Evolutionary conservation across 2,113 vertebrate genomes (phyloP).

Genomic region (Rhipidura dahli): DNA sequence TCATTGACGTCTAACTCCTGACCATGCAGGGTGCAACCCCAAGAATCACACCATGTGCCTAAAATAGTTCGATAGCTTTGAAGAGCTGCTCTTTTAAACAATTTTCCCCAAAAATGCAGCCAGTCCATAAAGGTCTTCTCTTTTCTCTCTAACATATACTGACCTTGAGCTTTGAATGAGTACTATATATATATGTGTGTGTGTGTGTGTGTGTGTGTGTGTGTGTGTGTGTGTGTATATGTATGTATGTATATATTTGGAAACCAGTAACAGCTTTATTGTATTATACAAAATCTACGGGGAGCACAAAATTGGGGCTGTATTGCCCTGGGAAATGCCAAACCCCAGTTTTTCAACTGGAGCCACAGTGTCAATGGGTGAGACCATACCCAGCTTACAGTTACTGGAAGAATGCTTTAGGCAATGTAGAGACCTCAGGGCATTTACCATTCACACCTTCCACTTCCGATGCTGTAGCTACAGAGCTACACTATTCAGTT

Average conservation of each 20-base stretch:
- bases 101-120: not conserved
- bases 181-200: not conserved
- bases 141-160: not conserved
- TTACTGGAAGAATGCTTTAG: not conserved
- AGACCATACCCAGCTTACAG: not conserved
- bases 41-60: not conserved
- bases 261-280: not conserved
- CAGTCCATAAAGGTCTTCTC: not conserved
- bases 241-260: not conserved
- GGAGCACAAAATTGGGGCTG: not conserved
- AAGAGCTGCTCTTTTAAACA: not conserved
- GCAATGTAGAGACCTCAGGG: not conserved
- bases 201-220: not conserved
- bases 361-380: not conserved
- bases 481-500: not conserved
- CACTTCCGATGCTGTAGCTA: not conserved
- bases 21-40: not conserved
- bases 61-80: not conserved
- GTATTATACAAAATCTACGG: not conserved
- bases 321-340: not conserved
- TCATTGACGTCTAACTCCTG: not conserved
- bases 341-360: not conserved
- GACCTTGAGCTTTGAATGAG: not conserved
- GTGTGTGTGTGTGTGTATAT: too few species aligned
- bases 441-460: not conserved